Base-by-base conservation (phyloP, 53 echinoderm and acorn worm species). In the Paracentrotus lividus region DNA sequence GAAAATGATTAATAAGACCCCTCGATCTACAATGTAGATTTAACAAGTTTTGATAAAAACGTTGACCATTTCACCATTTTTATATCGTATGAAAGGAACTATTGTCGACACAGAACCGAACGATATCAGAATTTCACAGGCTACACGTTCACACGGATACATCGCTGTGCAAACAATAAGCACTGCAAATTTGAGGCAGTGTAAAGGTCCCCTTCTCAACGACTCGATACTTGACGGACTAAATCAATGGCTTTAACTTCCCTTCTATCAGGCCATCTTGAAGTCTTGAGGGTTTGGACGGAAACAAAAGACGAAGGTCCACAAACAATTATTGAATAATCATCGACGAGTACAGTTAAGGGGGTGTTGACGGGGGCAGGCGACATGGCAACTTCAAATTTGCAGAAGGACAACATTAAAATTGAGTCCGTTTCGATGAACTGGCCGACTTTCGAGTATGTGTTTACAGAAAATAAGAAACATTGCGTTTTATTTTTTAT, bases 291-390 rank as follows among this genome's bases (percentile, higher is more conserved):
- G 33, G 81, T 49, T 42, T 24, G 24, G 16, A 45, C n/a, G 47
- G 81, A 47, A 81, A 81, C 81, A 81, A 81, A 45, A 81, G 81
- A 47, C 24, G 44, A 31, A 45, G 47, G 81, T 81, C 45, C 81
- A n/a, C 47, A 44, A 81, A 81, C 81, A 81, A 81, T 81, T 81
- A 81, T 81, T 81, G 81, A 81, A 81, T 81, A 81, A 81, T n/a
- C 81, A 81, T 81, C 33, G 45, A 81, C 23, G 16, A 47, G 44
- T 44, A 81, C 26, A n/a, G 44, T n/a, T 0, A 81, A 45, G 47
- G 81, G 18, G 47, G 5, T 13, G 16, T 77, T 45, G 24, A 24
- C 24, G 47, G n/a, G 81, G 5, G 3, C 26, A 12, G 81, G 26
- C 81, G 81, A 81, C 81, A 81, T 45, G 81, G 81, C 81, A 47